phyloP scores from a whole-genome alignment of 2,113 vertebrate genomes.

The Heptranchias perlo region DNA sequence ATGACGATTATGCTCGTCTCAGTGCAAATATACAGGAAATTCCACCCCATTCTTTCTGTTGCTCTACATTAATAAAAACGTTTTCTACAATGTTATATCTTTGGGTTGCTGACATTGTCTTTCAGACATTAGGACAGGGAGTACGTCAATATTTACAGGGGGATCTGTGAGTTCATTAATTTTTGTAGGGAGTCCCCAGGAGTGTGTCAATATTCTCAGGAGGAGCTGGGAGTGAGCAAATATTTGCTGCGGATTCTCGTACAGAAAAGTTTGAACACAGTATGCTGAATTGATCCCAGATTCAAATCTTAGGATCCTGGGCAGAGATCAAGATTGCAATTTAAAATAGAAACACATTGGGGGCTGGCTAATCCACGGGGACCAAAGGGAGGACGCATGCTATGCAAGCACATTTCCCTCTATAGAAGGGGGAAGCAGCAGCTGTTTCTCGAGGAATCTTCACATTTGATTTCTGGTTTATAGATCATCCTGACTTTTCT shows the following conservation, averaged over 20 bases:
- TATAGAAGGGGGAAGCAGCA: not conserved
- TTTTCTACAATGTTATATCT: not conserved
- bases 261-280: not conserved
- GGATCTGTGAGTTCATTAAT: not conserved
- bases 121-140: not conserved
- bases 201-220: not conserved
- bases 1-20: not conserved
- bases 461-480: not conserved
- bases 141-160: not conserved
- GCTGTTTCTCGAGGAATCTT: not conserved
- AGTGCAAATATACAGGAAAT: not conserved
- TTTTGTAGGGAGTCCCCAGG: not conserved
- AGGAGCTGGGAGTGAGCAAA: conserved; percentile 1
- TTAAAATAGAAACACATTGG: not conserved
- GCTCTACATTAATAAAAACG: not conserved
- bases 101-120: not conserved
- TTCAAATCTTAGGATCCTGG: conserved; percentile 19
- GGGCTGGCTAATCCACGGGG: not conserved
- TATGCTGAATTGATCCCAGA: not conserved
- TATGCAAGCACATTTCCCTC: not conserved
- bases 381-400: not conserved
- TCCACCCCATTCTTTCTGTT: not conserved
- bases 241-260: not conserved
- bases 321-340: conserved; percentile 10
- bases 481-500: not conserved